Conservation (phyloP, 2,797 vertebrate species). For the Mormyrops boulengeri region DNA sequence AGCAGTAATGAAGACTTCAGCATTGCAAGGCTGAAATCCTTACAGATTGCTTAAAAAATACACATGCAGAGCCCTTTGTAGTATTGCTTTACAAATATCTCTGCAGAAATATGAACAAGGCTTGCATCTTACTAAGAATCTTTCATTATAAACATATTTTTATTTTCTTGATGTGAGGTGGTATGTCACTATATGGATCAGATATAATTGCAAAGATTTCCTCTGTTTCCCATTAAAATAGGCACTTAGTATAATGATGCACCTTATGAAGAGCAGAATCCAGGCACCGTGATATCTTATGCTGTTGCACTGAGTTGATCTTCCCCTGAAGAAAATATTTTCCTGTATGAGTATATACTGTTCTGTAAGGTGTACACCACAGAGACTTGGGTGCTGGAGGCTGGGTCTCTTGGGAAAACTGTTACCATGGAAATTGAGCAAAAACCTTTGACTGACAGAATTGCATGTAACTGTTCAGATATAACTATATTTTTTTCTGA, state of each 20-base stretch:
- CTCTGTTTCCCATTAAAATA: not conserved
- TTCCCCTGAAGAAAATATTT: not conserved
- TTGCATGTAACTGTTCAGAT: not conserved
- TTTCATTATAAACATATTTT: not conserved
- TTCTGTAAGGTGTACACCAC: not conserved
- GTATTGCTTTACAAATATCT: not conserved
- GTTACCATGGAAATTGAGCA: not conserved
- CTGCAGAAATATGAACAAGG: not conserved
- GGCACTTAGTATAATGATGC: not conserved
- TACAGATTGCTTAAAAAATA: not conserved
- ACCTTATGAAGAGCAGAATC: not conserved
- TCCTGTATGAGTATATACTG: not conserved
- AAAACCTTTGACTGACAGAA: constrained; percentile 13
- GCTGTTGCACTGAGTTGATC: not conserved
- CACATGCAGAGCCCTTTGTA: not conserved
- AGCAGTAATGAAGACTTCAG: not conserved
- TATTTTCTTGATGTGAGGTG: not conserved
- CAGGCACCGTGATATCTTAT: not conserved
- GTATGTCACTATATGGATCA: not conserved
- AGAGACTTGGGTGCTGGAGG: not conserved
- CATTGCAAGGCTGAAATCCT: not conserved
- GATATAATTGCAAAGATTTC: not conserved
- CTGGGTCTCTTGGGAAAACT: constrained; percentile 11
- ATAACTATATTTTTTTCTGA: not conserved
- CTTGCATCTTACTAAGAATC: not conserved